Percentiles rank a stretch among this genome's conserved stretches.
These are phyloP conservation scores for Scaptomyza reducta DNA, from an alignment of 2,888 invertebrate genomes.

Conservation along the genomic window DNA sequence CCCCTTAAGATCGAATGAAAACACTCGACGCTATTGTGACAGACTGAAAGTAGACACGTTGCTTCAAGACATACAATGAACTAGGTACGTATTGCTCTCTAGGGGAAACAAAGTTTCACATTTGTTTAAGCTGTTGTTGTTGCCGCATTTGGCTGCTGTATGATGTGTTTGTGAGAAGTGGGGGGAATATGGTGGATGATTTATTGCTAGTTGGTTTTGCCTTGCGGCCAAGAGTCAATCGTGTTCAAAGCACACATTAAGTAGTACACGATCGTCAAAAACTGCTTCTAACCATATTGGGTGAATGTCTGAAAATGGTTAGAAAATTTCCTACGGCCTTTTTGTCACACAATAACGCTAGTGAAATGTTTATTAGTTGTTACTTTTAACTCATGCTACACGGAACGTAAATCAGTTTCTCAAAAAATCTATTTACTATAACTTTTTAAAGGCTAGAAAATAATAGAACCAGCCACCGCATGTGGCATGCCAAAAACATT, in stretches of 20 bases:
- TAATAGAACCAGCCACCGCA: background rate
- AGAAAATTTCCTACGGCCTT: conserved; percentile 59
- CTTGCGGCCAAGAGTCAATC: conserved; percentile 69
- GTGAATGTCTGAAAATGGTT: conserved; percentile 54
- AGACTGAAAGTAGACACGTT: conserved; percentile 31
- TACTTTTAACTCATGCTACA: background rate
- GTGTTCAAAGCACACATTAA: conserved; percentile 42
- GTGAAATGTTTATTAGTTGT: conserved; percentile 31
- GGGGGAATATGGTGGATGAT: conserved; percentile 41
- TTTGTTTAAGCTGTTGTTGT: conserved; percentile 46
- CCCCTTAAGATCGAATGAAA: background rate
- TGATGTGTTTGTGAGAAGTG: conserved; percentile 35
- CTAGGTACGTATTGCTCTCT: background rate
- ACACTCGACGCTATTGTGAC: background rate
- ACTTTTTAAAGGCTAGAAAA: background rate
- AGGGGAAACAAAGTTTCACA: conserved; percentile 39
- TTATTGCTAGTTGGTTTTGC: conserved; percentile 49
- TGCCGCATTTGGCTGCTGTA: conserved; percentile 60
- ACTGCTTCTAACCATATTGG: conserved; percentile 49
- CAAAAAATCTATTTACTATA: background rate
- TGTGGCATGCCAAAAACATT: background rate
- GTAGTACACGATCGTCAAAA: conserved; percentile 15
- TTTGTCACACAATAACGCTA: conserved; percentile 30
- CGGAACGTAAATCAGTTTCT: background rate
- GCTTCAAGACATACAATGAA: conserved; percentile 6